Evolutionary conservation across 2,113 vertebrate species (phyloP).

Genomic region (Lichenostomus cassidix): DNA sequence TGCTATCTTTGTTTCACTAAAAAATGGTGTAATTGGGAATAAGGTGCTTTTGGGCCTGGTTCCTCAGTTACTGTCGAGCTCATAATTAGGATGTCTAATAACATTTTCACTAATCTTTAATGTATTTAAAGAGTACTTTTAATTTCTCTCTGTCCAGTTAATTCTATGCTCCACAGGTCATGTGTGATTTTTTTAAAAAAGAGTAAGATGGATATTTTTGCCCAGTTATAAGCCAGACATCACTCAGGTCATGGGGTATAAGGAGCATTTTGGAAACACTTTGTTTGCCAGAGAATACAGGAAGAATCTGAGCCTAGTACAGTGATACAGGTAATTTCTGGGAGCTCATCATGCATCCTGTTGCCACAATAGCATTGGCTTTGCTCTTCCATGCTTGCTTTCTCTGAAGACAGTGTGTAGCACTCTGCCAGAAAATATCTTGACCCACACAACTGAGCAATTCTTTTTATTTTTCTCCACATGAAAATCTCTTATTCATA

Average conservation of each 20-base stretch:
- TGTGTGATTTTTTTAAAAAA: background rate
- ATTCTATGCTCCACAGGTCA: background rate
- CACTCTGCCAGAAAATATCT: background rate
- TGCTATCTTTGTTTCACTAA: background rate
- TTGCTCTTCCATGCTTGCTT: background rate
- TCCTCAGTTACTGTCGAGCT: background rate
- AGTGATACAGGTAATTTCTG: background rate
- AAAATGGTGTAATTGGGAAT: background rate
- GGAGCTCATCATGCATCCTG: background rate
- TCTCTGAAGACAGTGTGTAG: background rate
- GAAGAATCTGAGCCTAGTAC: background rate
- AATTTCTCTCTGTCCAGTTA: background rate
- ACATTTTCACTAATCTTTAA: background rate
- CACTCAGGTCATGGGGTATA: background rate
- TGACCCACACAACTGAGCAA: background rate
- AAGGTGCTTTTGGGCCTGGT: background rate
- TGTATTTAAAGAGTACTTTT: background rate
- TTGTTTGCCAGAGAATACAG: background rate
- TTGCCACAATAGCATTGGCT: background rate
- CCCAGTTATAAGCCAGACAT: background rate
- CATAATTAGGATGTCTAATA: background rate
- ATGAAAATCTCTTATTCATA: background rate
- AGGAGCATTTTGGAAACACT: background rate
- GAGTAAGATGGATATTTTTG: background rate
- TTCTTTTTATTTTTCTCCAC: background rate